phyloP scores from a whole-genome alignment of 2,888 invertebrate species.

The Andrena marginata region DNA sequence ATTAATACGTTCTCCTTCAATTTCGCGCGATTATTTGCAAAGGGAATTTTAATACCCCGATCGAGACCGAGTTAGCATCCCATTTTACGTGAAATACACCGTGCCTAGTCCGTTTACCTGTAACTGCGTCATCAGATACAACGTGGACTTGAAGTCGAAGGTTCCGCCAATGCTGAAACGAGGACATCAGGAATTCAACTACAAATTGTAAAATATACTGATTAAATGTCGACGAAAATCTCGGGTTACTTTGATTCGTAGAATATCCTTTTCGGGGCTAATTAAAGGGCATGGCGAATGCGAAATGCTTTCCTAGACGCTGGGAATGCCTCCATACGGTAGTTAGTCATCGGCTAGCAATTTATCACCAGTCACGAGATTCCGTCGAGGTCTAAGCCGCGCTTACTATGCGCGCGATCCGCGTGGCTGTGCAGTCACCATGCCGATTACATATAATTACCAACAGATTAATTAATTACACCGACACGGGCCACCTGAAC shows the following conservation, averaged over 20 bases:
- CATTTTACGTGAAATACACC: neutral
- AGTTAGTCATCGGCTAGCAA: conserved; percentile 82
- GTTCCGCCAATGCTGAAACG: too few species aligned
- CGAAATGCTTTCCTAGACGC: conserved; percentile 70
- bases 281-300: conserved; percentile 58
- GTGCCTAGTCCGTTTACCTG: neutral
- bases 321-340: conserved; percentile 79
- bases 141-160: too few species aligned
- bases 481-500: conserved; percentile 51
- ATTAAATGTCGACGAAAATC: neutral
- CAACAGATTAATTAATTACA: conserved; percentile 81
- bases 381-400: conserved; percentile 76
- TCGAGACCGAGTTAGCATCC: neutral
- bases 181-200: too few species aligned
- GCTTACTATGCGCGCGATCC: conserved; percentile 79
- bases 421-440: conserved; percentile 71
- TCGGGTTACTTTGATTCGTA: conserved; percentile 8
- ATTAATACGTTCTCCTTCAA: conserved; percentile 59
- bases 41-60: conserved; percentile 4
- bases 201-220: too few species aligned
- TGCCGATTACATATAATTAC: conserved; percentile 82
- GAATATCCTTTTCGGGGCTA: conserved; percentile 39
- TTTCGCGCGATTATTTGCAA: conserved; percentile 25
- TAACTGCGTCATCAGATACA: too few species aligned
- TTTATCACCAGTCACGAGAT: conserved; percentile 81